phyloP scores from a whole-genome alignment of 2,113 vertebrate species.

The Peromyscus polionotus region DNA sequence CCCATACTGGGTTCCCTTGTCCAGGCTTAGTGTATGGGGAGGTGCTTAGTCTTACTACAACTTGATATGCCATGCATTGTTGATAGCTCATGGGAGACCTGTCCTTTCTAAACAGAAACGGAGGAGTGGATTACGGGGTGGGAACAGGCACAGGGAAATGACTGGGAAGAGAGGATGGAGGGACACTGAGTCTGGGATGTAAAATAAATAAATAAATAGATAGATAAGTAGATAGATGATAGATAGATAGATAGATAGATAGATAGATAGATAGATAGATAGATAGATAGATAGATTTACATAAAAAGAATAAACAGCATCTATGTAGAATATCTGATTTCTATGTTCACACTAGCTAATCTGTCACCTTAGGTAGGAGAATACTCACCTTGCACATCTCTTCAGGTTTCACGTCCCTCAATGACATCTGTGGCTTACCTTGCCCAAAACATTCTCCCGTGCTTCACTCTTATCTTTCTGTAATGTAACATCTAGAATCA shows the following conservation, averaged over 20 bases:
- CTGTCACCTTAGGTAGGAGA: neutral
- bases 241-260: too few relatives aligned
- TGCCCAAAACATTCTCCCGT: neutral
- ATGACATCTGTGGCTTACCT: fast-evolving
- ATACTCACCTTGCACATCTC: neutral
- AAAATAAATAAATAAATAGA: neutral
- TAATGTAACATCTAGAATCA: neutral
- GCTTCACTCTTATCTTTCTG: neutral
- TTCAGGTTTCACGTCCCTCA: neutral
- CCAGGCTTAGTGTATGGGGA: neutral
- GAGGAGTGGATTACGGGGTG: too few relatives aligned
- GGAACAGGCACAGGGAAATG: too few relatives aligned
- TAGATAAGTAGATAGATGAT: too few relatives aligned
- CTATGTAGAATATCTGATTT: neutral
- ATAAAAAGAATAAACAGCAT: neutral
- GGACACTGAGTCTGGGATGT: too few relatives aligned
- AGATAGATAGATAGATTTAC: neutral
- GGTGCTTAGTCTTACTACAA: too few relatives aligned
- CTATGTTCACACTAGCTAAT: neutral
- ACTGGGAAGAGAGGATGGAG: too few relatives aligned
- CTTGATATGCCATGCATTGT: too few relatives aligned
- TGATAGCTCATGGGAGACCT: too few relatives aligned
- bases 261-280: too few relatives aligned
- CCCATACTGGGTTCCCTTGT: neutral
- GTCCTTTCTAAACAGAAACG: too few relatives aligned